phyloP scores from a whole-genome alignment of 2,888 invertebrate species.

The Acleris literana region DNA sequence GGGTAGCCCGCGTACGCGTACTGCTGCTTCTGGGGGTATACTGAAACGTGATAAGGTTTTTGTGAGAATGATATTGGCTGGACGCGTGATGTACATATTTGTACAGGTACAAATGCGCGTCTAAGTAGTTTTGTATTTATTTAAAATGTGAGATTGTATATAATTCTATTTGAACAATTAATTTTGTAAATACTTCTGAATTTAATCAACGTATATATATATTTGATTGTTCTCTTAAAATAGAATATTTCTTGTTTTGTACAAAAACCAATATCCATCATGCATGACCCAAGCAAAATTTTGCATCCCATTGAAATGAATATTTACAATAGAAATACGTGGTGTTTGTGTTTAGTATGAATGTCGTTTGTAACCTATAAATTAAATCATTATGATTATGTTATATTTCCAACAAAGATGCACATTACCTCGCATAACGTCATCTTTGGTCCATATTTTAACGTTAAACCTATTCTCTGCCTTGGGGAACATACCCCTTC shows the following conservation, averaged over 20 bases:
- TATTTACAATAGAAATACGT: constrained; percentile 59
- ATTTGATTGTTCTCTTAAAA: background rate
- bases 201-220: too few relatives aligned
- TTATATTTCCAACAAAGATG: background rate
- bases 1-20: constrained; percentile 96
- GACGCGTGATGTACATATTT: too few relatives aligned
- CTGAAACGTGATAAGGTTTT: constrained; percentile 71
- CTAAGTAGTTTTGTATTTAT: too few relatives aligned
- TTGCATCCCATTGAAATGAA: constrained; percentile 38
- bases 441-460: too few relatives aligned
- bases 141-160: too few relatives aligned
- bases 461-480: too few relatives aligned
- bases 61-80: constrained; percentile 1
- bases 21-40: constrained; percentile 97
- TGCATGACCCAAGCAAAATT: constrained; percentile 39
- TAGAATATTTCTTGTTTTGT: background rate
- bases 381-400: constrained; percentile 29
- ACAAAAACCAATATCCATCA: constrained; percentile 41
- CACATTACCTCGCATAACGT: background rate
- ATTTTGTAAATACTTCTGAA: too few relatives aligned
- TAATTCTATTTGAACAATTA: background rate
- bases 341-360: constrained; percentile 42
- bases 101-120: too few relatives aligned
- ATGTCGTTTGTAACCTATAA: constrained; percentile 34
- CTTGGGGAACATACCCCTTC: too few relatives aligned